Percentiles rank a stretch among this genome's conserved stretches.
phyloP scores from a whole-genome alignment of 2,113 vertebrate species.

The Nesogale talazaci region DNA sequence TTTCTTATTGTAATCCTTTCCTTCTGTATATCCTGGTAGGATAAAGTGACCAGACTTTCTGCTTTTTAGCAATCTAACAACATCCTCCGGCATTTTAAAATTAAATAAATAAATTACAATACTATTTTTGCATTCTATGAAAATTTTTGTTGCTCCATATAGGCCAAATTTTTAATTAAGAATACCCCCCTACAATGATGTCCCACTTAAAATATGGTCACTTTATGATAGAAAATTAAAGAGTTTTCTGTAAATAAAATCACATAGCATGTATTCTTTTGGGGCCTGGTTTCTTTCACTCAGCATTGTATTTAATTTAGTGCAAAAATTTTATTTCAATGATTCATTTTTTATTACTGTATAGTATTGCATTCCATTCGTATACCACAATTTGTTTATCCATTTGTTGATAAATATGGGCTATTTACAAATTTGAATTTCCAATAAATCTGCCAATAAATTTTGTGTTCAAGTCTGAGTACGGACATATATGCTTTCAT shows the following conservation, averaged over 20 bases:
- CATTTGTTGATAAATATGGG: conserved; percentile 2
- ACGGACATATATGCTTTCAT: neutral
- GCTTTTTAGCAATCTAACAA: too few species aligned
- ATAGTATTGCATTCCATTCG: neutral
- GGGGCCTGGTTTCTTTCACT: neutral
- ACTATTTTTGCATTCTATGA: too few species aligned
- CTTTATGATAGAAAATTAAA: too few species aligned
- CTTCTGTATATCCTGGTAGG: neutral
- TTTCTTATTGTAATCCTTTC: neutral
- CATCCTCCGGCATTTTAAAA: too few species aligned
- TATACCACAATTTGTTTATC: neutral
- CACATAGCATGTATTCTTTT: neutral
- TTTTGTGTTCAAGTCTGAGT: neutral
- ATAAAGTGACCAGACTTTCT: too few species aligned
- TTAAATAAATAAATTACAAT: too few species aligned
- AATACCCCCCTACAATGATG: too few species aligned
- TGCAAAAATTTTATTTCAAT: neutral
- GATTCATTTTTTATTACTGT: conserved; percentile 33
- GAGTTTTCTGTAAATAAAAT: conserved; percentile 22
- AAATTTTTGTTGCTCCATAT: too few species aligned
- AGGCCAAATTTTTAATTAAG: too few species aligned
- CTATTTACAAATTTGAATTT: conserved; percentile 43
- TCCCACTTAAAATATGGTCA: too few species aligned
- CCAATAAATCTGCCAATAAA: neutral
- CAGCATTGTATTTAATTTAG: neutral